phyloP scores from a whole-genome alignment of 2,888 invertebrate genomes.

The Rhagophthalmus giganteus region DNA sequence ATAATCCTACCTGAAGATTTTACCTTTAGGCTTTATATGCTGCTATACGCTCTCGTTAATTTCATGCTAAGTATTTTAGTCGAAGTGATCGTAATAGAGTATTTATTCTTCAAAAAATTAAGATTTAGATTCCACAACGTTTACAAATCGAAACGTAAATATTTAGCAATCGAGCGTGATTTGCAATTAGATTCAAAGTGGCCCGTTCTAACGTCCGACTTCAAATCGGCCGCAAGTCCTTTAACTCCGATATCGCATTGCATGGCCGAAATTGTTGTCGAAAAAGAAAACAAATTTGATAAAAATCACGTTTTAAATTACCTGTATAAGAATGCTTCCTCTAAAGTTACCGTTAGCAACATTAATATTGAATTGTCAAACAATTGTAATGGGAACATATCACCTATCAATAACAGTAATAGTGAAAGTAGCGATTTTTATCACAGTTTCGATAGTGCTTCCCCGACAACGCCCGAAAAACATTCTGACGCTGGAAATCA shows the following conservation, averaged over 20 bases:
- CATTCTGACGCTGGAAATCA: neutral
- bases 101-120: conserved; percentile 61
- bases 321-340: conserved; percentile 48
- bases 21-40: conserved; percentile 60
- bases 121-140: conserved; percentile 60
- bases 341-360: conserved; percentile 4
- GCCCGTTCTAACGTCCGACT: conserved; percentile 63
- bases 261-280: conserved; percentile 58
- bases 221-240: conserved; percentile 52
- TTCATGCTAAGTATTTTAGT: conserved; percentile 63
- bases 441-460: conserved; percentile 22
- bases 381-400: neutral
- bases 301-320: conserved; percentile 57
- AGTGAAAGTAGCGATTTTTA: conserved; percentile 21
- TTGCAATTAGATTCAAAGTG: conserved; percentile 63
- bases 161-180: conserved; percentile 65
- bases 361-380: conserved; percentile 1
- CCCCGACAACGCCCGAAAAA: conserved; percentile 23
- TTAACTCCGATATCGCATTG: conserved; percentile 51
- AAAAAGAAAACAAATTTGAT: conserved; percentile 56
- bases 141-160: conserved; percentile 64
- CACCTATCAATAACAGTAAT: conserved; percentile 9
- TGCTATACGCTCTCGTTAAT: conserved; percentile 59
- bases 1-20: conserved; percentile 67
- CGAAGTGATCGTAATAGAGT: conserved; percentile 63